Conservation (phyloP, 2,113 vertebrate species). For the Syrrhaptes paradoxus region DNA sequence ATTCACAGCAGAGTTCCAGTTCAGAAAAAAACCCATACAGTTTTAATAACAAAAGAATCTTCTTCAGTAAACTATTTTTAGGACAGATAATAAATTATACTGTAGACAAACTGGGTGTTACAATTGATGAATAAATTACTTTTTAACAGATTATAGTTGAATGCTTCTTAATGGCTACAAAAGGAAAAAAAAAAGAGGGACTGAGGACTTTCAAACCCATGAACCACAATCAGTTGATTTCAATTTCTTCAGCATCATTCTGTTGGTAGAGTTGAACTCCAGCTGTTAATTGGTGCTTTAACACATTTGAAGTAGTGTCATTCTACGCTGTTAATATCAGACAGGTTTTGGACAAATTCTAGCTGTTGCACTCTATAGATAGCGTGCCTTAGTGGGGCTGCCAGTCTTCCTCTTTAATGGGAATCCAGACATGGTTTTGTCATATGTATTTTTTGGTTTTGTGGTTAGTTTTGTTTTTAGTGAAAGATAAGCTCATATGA, state of each 20-base stretch:
- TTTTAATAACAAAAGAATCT: background rate
- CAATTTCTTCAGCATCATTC: background rate
- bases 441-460: background rate
- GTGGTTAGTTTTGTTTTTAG: background rate
- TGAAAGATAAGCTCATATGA: background rate
- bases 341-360: background rate
- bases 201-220: background rate
- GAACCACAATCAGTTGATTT: background rate
- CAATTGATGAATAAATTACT: background rate
- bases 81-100: background rate
- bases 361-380: background rate
- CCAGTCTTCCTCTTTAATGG: background rate
- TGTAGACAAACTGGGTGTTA: background rate
- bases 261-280: background rate
- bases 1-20: background rate
- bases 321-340: background rate
- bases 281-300: background rate
- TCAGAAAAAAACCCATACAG: background rate
- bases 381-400: background rate
- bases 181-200: background rate
- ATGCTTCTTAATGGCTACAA: fast-evolving
- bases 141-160: background rate
- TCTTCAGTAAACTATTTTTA: background rate
- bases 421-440: background rate
- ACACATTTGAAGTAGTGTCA: background rate